Base-by-base conservation (phyloP, 37 sponge, comb jelly and placozoan species). In the Tethya wilhelma region DNA sequence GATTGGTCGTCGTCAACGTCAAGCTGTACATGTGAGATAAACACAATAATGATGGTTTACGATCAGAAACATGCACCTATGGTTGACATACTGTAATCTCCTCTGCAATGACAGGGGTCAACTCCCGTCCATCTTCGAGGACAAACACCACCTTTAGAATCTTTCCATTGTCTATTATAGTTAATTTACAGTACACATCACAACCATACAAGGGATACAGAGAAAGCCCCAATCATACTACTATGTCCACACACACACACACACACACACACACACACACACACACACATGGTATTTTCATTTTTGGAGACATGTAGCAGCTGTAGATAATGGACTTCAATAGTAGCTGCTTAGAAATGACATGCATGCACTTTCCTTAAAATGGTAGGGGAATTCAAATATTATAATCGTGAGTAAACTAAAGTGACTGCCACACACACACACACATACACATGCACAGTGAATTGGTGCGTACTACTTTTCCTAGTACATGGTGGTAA, bases 41-140 rank as follows among this genome's bases (percentile, higher is more conserved):
- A n/a, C n/a, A n/a, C n/a, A n/a, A n/a, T n/a, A n/a, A n/a, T n/a
- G n/a, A n/a, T n/a, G n/a, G n/a, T n/a, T n/a, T n/a, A n/a, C n/a
- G n/a, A n/a, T n/a, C n/a, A n/a, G n/a, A n/a, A n/a, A n/a, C n/a
- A n/a, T n/a, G n/a, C n/a, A n/a, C n/a, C n/a, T n/a, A n/a, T n/a
- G n/a, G n/a, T n/a, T n/a, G n/a, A 66, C 67, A n/a, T 59, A 76
- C 77, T 2, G 64, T 34, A 40, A 63, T 36, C n/a, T 78, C 79
- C 67, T 78, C 79, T 19, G 66, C 49, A 66, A 65, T 36, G 4
- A 78, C 67, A 29, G 79, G 66, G 4, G 44, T 22, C 31, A 65
- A 12, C 29, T 5, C 39, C 19, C 6, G 4, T 44, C 5, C 7
- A 42, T 19, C 26, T 36, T 28, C 25, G 23, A 46, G 7, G 7